A percentile compares a stretch with the other conserved stretches of the same genome.
These are phyloP conservation scores for Hemiscyllium ocellatum DNA, from an alignment of 2,113 vertebrate species.

Conservation along the genomic window DNA sequence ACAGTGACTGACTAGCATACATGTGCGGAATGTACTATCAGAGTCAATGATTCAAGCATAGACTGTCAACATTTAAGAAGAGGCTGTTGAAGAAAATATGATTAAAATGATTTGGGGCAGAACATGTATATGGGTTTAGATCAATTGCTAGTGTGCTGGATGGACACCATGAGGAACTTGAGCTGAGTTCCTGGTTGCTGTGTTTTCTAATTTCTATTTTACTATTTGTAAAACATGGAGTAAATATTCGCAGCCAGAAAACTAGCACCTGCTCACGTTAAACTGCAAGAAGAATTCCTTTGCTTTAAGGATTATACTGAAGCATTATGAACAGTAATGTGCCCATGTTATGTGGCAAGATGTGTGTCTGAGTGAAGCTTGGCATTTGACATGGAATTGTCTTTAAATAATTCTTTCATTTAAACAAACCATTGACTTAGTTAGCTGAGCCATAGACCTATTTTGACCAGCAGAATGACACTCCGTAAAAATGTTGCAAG, in stretches of 20 bases:
- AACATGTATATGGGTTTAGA: background rate
- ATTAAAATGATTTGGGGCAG: background rate
- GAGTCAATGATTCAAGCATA: background rate
- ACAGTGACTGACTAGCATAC: background rate
- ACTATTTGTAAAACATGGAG: background rate
- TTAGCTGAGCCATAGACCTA: background rate
- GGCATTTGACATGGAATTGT: background rate
- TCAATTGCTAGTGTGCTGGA: background rate
- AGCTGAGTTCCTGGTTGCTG: background rate
- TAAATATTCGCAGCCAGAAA: background rate
- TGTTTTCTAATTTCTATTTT: background rate
- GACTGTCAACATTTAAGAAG: background rate
- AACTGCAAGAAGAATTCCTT: background rate
- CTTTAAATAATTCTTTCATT: background rate
- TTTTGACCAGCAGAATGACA: background rate
- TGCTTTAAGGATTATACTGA: background rate
- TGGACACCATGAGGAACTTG: background rate
- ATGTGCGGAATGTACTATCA: background rate
- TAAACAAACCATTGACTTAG: background rate
- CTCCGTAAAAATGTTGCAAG: background rate
- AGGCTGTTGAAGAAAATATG: background rate
- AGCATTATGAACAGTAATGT: background rate
- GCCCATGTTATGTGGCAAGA: background rate
- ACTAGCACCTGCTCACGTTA: background rate
- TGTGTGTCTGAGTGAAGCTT: background rate